Conservation (phyloP, 2,888 invertebrate species). For the Hoplodrina blanda region DNA sequence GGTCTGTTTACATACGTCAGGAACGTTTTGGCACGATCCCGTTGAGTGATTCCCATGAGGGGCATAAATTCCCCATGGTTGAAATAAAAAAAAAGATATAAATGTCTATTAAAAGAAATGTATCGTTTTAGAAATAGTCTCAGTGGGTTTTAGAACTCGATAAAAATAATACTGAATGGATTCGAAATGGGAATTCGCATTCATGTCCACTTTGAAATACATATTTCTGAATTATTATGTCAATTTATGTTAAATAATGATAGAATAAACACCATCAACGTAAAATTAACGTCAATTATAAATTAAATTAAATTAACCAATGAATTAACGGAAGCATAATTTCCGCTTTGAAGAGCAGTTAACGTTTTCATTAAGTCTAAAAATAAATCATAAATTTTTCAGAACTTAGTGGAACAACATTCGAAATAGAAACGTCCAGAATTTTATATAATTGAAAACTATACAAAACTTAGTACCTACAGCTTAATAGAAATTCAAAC, state of each 20-base stretch:
- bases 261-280: constrained; percentile 34
- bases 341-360: constrained; percentile 4
- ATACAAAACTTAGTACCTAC: background rate
- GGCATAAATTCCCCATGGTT: constrained; percentile 70
- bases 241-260: constrained; percentile 35
- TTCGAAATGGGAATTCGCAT: constrained; percentile 48
- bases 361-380: constrained; percentile 21
- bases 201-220: constrained; percentile 45
- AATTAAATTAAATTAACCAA: constrained; percentile 30
- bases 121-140: constrained; percentile 57
- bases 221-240: constrained; percentile 49
- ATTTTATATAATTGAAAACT: background rate
- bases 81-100: constrained; percentile 66
- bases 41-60: constrained; percentile 71
- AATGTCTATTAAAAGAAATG: constrained; percentile 57
- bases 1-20: constrained; percentile 74
- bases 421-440: background rate
- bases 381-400: constrained; percentile 1
- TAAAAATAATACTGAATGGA: constrained; percentile 62
- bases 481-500: constrained; percentile 2
- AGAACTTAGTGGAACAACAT: background rate
- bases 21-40: constrained; percentile 76
- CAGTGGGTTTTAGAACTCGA: constrained; percentile 53
- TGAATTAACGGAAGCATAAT: constrained; percentile 14
- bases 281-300: constrained; percentile 41